phyloP scores from a whole-genome alignment of 2,113 vertebrate genomes.

The Macquaria ambigua region DNA sequence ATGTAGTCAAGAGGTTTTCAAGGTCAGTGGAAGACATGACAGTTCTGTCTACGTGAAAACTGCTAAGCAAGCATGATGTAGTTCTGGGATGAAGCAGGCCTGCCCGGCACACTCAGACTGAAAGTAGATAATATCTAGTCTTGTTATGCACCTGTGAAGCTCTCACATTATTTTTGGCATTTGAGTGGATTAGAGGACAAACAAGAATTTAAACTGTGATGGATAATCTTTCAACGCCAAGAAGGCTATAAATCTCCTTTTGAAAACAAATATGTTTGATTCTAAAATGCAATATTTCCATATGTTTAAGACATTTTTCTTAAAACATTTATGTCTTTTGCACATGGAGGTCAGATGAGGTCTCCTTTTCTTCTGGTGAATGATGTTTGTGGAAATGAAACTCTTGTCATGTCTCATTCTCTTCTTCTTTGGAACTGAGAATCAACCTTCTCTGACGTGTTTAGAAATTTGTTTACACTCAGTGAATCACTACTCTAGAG shows the following conservation, averaged over 20 bases:
- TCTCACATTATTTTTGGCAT: neutral
- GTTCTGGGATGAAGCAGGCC: neutral
- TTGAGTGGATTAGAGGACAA: too few relatives aligned
- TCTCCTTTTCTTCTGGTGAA: neutral
- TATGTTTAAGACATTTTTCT: neutral
- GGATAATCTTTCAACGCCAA: neutral
- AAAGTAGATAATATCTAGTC: neutral
- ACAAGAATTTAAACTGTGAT: neutral
- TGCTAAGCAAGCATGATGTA: neutral
- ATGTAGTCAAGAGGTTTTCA: neutral
- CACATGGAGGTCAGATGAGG: neutral
- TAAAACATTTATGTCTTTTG: neutral
- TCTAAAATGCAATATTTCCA: neutral
- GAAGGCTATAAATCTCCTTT: neutral
- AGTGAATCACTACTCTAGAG: slow-evolving; percentile 20
- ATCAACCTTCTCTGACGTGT: neutral
- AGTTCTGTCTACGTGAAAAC: neutral
- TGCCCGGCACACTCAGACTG: neutral
- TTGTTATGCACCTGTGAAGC: neutral
- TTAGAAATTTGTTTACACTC: neutral
- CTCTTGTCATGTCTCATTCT: neutral
- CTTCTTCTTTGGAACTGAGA: neutral
- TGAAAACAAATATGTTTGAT: neutral
- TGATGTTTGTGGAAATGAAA: slow-evolving; percentile 17
- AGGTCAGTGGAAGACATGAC: neutral